Evolutionary conservation across 23 tunicate species (phyloP), one percentile per base, ranked within the genome.

Genomic region (Oikopleura dioica): DNA sequence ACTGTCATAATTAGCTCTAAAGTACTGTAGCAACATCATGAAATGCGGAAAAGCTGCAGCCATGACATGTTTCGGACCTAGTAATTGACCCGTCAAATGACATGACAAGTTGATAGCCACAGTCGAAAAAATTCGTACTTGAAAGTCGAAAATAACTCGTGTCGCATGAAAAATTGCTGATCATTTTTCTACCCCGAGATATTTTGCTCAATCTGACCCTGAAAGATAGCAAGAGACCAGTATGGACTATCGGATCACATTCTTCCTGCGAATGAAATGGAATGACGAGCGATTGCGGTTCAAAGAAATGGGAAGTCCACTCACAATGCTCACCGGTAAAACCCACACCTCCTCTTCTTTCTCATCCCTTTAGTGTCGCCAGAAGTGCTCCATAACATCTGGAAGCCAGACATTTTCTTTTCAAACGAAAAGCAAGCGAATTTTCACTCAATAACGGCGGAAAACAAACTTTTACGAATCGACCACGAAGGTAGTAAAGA

Each of bases 251-350:
- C 16, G 72, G 33, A 63, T 63, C 30, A 63, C 72, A 16, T 63
- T 63, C 33, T 63, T 63, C 33, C 33, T 63, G 33, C 72, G 72
- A 28, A 63, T 63, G 72, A 63, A 63, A 63, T 63, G 72, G 72
- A 63, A 63, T 28, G 72, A 63, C 33, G 5, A 28, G 29, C 72
- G 72, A 2, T 28, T 63, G 2, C 72, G 72, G 2, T 63, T 63
- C 26, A 2, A 23, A 12, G 72, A 63, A 9, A 44, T 9, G 16
- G 55, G 16, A 44, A 44, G 16, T 16, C 9, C 55, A 44, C 55
- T 9, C 55, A 44, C 55, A 44, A 44, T 44, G 9, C 16, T 44
- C 16, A 44, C 55, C 9, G 16, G 16, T 9, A 44, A 44, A 44
- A 44, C 16, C 55, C n/a, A n/a, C n/a, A n/a, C n/a, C n/a, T n/a